Base-by-base conservation (phyloP, 2,113 vertebrate species). In the Apeltes quadracus region DNA sequence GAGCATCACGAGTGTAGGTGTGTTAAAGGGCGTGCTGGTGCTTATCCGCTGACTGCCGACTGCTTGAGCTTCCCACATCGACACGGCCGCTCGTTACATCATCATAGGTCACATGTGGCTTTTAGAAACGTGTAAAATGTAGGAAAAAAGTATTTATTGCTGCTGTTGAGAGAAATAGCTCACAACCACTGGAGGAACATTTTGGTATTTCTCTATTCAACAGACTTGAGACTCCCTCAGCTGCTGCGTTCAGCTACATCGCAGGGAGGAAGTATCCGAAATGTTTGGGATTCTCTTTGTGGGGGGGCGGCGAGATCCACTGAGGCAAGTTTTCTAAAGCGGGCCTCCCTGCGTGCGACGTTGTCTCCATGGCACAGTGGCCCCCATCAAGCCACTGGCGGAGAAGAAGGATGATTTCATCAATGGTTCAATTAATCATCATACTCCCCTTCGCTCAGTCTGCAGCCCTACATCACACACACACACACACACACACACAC, bases 351-450 rank as follows among this genome's bases (percentile, higher is more conserved):
- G 65, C 11, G 15, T 84, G 74, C 62, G 84, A 80, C n/a, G n/a
- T n/a, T 81, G 74, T 87, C 80, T 86, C 75, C 41, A 55, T 55
- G 83, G 81, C 58, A 63, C 41, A 79, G 71, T 75, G 38, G 77
- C 76, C 76, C 87, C 84, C 79, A 75, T 89, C 87, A 79, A 89
- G 82, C 76, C 73, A 41, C 41, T 48, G 76, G 44, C 76, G 41
- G 62, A 53, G 81, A 64, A 70, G 72, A 59, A 76, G 46, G 32
- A 76, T 39, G 67, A 78, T 89, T 87, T 92, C 83, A 90, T 90
- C 85, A 87, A 76, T 77, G 82, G 72, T 84, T 88, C 81, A 82
- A 90, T 90, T 86, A 86, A 92, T 89, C 82, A 86, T 79, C 83
- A 88, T 87, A 87, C 69, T 84, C 75, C 61, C 53, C 54, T 41